Evolutionary conservation across 2,113 vertebrate genomes (phyloP).

Genomic region (Fulmarus glacialis): DNA sequence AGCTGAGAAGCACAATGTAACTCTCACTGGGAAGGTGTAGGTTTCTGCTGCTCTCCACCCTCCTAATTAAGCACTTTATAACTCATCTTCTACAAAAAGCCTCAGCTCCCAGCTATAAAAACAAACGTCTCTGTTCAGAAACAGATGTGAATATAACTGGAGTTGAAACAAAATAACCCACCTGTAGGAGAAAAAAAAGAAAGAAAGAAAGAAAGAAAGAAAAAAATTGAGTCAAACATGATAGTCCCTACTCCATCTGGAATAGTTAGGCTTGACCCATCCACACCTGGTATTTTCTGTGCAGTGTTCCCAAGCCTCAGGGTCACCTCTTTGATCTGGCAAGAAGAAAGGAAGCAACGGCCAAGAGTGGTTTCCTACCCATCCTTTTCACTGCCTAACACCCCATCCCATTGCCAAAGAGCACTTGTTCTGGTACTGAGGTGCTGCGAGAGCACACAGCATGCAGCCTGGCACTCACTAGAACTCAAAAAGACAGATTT

Average conservation of each 20-base stretch:
- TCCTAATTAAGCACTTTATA: constrained; percentile 17
- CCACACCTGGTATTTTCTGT: background rate
- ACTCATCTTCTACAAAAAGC: background rate
- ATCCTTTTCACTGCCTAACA: background rate
- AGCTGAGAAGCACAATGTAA: background rate
- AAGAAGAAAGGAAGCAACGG: background rate
- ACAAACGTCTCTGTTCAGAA: constrained; percentile 7
- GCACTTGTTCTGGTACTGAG: background rate
- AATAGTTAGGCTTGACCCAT: background rate
- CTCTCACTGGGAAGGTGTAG: background rate
- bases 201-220: no score
- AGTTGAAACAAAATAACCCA: background rate
- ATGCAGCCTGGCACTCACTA: background rate
- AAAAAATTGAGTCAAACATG: background rate
- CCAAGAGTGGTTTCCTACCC: background rate
- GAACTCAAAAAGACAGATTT: background rate
- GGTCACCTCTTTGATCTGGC: background rate
- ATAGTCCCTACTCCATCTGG: background rate
- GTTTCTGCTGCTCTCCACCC: background rate
- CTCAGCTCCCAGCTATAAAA: background rate
- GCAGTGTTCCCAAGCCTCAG: background rate
- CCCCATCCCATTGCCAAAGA: background rate
- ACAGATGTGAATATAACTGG: background rate
- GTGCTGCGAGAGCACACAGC: background rate
- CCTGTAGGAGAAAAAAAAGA: background rate